Evolutionary conservation across 1,140 invertebrate species (phyloP).

Genomic region (Lepidurus couesii): DNA sequence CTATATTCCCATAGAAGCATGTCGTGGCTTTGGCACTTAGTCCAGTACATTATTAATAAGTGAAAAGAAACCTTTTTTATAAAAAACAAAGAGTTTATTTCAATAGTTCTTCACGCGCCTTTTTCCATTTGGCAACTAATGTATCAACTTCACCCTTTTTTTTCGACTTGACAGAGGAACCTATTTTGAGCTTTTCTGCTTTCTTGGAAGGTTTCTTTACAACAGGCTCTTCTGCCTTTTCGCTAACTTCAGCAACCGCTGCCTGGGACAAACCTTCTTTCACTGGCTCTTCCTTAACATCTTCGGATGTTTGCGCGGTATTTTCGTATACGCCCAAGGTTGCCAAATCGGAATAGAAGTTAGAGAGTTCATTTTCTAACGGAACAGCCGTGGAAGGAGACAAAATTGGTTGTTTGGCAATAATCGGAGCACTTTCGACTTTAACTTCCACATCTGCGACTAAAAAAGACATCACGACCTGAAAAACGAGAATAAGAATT

Average conservation of each 20-base stretch:
- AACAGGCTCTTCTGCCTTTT: background rate
- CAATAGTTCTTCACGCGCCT: conserved; percentile 5
- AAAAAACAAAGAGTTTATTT: background rate
- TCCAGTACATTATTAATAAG: background rate
- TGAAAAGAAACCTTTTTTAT: background rate
- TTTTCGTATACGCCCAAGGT: conserved; percentile 3
- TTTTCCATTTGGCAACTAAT: background rate
- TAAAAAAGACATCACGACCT: background rate
- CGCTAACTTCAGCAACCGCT: background rate
- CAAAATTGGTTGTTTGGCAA: background rate
- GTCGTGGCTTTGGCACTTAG: no score
- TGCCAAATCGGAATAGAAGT: conserved; percentile 32
- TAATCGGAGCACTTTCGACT: background rate
- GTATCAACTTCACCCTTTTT: background rate
- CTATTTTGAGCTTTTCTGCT: background rate
- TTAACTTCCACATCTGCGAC: background rate
- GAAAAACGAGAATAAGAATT: background rate
- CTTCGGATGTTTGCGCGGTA: background rate
- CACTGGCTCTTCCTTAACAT: background rate
- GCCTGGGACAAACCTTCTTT: background rate
- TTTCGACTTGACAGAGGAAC: background rate
- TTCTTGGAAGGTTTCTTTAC: background rate
- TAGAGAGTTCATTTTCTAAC: conserved; percentile 26
- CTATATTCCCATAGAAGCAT: no score
- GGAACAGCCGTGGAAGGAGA: background rate